Evolutionary conservation across 2,797 vertebrate genomes (phyloP).

Genomic region (Siniperca obscura): DNA sequence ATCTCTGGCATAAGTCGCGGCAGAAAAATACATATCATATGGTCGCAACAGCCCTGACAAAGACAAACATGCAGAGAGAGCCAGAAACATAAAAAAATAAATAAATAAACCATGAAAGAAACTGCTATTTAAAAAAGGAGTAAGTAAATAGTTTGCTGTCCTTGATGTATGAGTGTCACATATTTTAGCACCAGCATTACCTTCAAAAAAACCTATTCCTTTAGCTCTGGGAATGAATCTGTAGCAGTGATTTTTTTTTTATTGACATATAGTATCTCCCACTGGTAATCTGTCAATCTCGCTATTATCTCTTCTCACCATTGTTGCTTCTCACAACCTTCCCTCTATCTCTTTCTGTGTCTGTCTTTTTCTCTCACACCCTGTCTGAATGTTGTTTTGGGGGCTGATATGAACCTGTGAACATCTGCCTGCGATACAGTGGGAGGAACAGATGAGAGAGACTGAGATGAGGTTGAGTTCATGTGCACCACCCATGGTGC

Average conservation of each 20-base stretch:
- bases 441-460: slow-evolving; percentile 66
- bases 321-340: slow-evolving; percentile 62
- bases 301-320: slow-evolving; percentile 66
- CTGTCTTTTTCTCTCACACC: slow-evolving; percentile 56
- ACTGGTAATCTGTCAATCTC: slow-evolving; percentile 73
- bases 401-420: slow-evolving; percentile 75
- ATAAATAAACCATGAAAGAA: slow-evolving; percentile 26
- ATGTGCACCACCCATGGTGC: slow-evolving; percentile 78
- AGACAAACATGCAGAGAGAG: slow-evolving; percentile 48
- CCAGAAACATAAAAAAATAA: slow-evolving; percentile 25
- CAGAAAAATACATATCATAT: slow-evolving; percentile 80
- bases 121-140: slow-evolving; percentile 14
- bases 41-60: slow-evolving; percentile 56
- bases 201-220: slow-evolving; percentile 34
- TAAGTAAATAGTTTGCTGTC: slow-evolving; percentile 28
- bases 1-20: slow-evolving; percentile 73
- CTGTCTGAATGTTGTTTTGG: slow-evolving; percentile 56
- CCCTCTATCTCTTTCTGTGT: slow-evolving; percentile 60
- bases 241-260: slow-evolving; percentile 36
- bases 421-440: slow-evolving; percentile 78
- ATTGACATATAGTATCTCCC: slow-evolving; percentile 67
- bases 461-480: slow-evolving; percentile 79
- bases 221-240: slow-evolving; percentile 35
- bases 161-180: slow-evolving; percentile 31
- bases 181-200: slow-evolving; percentile 27